Evolutionary conservation across 2,888 invertebrate species (phyloP).

Genomic region (Cantharis rustica): DNA sequence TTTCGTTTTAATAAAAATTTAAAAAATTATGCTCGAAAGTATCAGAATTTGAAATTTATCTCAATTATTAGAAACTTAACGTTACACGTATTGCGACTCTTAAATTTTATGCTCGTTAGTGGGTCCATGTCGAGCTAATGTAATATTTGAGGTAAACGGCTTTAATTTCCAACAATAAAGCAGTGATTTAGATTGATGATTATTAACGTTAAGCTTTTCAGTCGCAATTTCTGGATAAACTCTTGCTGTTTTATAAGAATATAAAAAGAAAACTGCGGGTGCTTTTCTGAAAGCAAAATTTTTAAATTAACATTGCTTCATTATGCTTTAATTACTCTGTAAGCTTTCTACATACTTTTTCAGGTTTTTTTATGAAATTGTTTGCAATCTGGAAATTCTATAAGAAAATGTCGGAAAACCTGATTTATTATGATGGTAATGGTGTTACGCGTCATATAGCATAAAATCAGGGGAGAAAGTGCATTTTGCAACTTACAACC

Average conservation of each 20-base stretch:
- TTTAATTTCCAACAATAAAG: slow-evolving; percentile 4
- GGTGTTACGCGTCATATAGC: slow-evolving; percentile 36
- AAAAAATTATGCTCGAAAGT: neutral
- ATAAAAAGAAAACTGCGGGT: neutral
- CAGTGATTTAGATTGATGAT: slow-evolving; percentile 2
- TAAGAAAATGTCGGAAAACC: slow-evolving; percentile 23
- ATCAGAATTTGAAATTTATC: neutral
- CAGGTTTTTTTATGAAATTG: neutral
- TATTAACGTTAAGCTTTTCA: neutral
- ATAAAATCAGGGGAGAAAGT: slow-evolving; percentile 30
- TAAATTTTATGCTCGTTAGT: slow-evolving; percentile 4
- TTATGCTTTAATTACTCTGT: slow-evolving; percentile 4
- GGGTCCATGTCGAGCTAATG: neutral
- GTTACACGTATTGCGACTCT: neutral
- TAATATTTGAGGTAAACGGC: neutral
- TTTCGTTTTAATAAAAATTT: neutral
- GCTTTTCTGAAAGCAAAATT: neutral
- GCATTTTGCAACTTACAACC: slow-evolving; percentile 27
- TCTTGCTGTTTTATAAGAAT: neutral
- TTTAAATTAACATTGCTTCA: neutral
- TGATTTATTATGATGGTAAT: slow-evolving; percentile 36
- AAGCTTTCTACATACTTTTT: neutral
- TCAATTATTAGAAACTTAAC: neutral
- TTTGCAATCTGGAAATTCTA: slow-evolving; percentile 6
- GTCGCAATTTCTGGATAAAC: neutral